A percentile compares a stretch with the other conserved stretches of the same genome.
phyloP scores from a whole-genome alignment of 2,113 vertebrate species.

The Rattus rattus region DNA sequence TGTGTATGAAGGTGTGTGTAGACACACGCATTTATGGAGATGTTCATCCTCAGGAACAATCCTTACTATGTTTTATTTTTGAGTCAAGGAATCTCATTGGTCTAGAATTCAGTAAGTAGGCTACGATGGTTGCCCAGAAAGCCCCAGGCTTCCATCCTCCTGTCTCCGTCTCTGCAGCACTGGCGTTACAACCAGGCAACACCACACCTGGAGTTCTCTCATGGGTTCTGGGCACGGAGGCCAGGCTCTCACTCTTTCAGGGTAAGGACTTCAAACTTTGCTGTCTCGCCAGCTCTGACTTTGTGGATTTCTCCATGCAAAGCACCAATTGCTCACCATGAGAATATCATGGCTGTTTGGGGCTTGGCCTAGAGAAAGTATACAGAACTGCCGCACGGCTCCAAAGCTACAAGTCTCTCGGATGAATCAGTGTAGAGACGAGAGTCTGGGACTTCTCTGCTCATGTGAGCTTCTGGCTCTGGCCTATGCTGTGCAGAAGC shows the following conservation, averaged over 20 bases:
- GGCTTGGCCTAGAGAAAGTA: neutral
- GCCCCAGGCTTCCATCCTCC: neutral
- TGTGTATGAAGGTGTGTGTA: neutral
- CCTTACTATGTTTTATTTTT: neutral
- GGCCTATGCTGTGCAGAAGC: neutral
- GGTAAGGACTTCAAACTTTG: neutral
- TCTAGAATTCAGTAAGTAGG: neutral
- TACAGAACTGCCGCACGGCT: fast-evolving
- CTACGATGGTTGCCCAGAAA: too few relatives aligned
- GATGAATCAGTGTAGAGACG: neutral
- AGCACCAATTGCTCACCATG: neutral
- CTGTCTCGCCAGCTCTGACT: neutral
- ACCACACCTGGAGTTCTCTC: neutral
- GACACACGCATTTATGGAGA: neutral
- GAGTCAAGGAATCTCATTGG: neutral
- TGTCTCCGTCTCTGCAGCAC: neutral
- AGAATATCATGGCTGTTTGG: fast-evolving
- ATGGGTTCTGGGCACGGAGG: neutral
- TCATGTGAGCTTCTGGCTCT: fast-evolving
- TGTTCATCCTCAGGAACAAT: neutral
- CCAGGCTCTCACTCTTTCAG: neutral
- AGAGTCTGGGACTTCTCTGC: neutral
- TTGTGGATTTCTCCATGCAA: neutral
- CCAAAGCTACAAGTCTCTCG: neutral
- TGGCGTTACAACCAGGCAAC: neutral